Percentiles rank a stretch among this genome's conserved stretches.
Evolutionary conservation across 2,888 invertebrate species (phyloP).

Genomic region (Ormyrus thymus): DNA sequence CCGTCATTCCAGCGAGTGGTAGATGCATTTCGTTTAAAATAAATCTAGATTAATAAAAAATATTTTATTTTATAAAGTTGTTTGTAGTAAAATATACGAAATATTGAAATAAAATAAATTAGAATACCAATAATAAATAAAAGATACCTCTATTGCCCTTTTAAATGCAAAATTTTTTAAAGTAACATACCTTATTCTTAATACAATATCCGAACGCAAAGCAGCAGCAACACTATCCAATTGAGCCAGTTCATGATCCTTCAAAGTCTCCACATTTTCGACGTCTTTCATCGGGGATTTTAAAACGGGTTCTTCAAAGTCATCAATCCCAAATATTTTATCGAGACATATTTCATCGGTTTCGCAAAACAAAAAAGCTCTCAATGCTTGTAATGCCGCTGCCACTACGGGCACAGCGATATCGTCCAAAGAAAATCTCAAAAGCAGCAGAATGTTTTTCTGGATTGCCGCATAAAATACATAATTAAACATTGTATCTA

Average conservation of each 20-base stretch:
- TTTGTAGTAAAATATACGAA: not conserved
- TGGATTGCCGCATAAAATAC: slow-evolving; percentile 64
- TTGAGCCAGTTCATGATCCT: slow-evolving; percentile 91
- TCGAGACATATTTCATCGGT: slow-evolving; percentile 88
- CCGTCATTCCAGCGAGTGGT: slow-evolving; percentile 83
- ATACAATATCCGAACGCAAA: slow-evolving; percentile 84
- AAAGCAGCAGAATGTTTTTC: slow-evolving; percentile 85
- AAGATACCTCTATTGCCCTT: no score
- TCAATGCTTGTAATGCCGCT: slow-evolving; percentile 85
- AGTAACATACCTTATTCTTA: slow-evolving; percentile 79
- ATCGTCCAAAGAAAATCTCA: slow-evolving; percentile 92
- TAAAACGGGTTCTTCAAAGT: slow-evolving; percentile 71
- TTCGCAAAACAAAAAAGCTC: slow-evolving; percentile 84
- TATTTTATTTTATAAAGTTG: not conserved
- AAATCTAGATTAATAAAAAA: slow-evolving; percentile 77
- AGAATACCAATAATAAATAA: no score
- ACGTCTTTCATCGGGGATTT: slow-evolving; percentile 69
- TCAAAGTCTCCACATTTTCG: slow-evolving; percentile 81
- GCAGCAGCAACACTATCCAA: slow-evolving; percentile 86
- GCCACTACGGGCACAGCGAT: slow-evolving; percentile 83
- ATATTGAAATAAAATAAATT: no score
- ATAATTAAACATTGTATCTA: not conserved
- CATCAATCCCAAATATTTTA: slow-evolving; percentile 78
- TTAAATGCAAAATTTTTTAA: not conserved
- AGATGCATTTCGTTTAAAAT: slow-evolving; percentile 84